These are phyloP conservation scores for Drosophila mettleri DNA, from an alignment of 2,888 invertebrate species.

Conservation along the genomic window DNA sequence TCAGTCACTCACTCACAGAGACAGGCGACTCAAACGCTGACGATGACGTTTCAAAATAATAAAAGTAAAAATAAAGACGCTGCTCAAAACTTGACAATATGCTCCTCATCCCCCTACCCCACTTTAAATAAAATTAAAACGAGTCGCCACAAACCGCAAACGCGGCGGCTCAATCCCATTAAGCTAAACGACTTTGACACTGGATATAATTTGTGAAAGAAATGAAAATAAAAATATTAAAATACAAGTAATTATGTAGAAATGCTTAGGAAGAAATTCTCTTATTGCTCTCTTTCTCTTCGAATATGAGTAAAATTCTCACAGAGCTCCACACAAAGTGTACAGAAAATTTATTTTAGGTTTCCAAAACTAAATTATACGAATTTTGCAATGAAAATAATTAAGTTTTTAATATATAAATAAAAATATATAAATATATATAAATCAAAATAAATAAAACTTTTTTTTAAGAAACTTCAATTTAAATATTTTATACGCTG, in stretches of 20 bases:
- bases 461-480: too few species aligned
- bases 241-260: background rate
- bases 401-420: too few species aligned
- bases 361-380: too few species aligned
- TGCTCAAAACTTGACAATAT: constrained; percentile 17
- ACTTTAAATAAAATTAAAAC: background rate
- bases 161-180: constrained; percentile 3
- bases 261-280: background rate
- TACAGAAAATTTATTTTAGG: background rate
- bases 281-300: background rate
- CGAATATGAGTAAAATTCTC: too few species aligned
- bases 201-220: constrained; percentile 23
- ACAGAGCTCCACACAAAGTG: too few species aligned
- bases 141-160: background rate
- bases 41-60: constrained; percentile 67
- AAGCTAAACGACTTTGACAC: constrained; percentile 67
- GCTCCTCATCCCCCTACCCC: background rate
- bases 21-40: constrained; percentile 60
- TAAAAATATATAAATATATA: too few species aligned
- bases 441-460: too few species aligned
- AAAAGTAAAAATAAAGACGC: constrained; percentile 37
- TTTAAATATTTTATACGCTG: too few species aligned
- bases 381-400: too few species aligned
- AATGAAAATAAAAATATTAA: constrained; percentile 10
- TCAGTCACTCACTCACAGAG: constrained; percentile 14